Conservation (phyloP, 2,888 invertebrate species). For the Temnothorax ravouxi region DNA sequence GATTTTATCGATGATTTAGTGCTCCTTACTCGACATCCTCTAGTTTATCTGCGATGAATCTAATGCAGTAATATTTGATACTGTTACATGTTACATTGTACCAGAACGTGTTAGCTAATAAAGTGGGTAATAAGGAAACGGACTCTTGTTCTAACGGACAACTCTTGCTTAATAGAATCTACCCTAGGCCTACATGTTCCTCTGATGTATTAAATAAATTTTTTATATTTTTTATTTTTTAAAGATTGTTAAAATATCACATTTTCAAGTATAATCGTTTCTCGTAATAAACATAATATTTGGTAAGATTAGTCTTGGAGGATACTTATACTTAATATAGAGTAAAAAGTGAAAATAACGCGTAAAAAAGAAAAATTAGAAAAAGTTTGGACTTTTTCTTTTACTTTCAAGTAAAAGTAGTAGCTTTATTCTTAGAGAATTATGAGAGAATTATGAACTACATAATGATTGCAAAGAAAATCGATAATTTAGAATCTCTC, state of each 20-base stretch:
- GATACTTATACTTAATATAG: neutral
- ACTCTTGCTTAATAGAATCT: neutral
- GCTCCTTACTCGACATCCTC: slow-evolving; percentile 11
- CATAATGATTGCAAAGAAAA: neutral
- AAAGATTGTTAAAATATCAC: neutral
- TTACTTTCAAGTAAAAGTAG: slow-evolving; percentile 1
- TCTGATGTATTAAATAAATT: neutral
- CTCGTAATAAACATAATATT: neutral
- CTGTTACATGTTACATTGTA: slow-evolving; percentile 1
- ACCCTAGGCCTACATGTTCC: too few relatives aligned
- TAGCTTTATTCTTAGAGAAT: neutral
- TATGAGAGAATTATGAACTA: neutral
- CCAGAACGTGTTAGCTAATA: slow-evolving; percentile 11
- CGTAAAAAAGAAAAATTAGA: neutral
- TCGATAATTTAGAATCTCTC: neutral
- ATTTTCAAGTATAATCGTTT: neutral
- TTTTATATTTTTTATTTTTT: neutral
- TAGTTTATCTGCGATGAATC: slow-evolving; percentile 25
- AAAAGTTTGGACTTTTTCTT: neutral
- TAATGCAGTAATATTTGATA: slow-evolving; percentile 22
- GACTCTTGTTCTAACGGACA: neutral
- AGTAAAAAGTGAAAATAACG: neutral
- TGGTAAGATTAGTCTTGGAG: neutral
- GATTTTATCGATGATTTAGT: slow-evolving; percentile 49
- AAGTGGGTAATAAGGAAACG: slow-evolving; percentile 12